Base-by-base conservation (phyloP, 1,140 invertebrate species). In the Drosophila tropicalis region DNA sequence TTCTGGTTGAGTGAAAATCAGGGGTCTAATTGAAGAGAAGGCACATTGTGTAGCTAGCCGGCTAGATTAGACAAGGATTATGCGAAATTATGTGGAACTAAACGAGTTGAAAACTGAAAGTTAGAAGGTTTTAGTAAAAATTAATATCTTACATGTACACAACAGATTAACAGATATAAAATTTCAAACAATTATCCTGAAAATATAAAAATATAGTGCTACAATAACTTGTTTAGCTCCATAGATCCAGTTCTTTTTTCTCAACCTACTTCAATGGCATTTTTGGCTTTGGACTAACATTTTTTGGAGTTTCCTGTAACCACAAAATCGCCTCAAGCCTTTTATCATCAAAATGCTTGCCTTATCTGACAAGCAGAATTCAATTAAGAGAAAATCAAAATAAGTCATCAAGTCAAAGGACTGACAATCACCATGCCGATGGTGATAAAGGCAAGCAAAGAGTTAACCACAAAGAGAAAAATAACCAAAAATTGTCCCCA, bases 1-100 rank as follows among this genome's bases (percentile, higher is more conserved):
- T 73, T 75, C 64, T 72, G 64, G 72, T 65, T 75, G 72, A 75
- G 72, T 75, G 72, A 57, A 75, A 75, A 75, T 75, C 72, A 75
- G 61, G 72, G 72, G 62, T 64, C 72, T 75, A 75, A 62, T 75
- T 68, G 72, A 75, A 75, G 72, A 75, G 72, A 51, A 51, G 17
- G 17, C 17, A 51, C 44, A 51, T 22, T 22, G 44, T 51, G 9
- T 51, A 51, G 44, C 17, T 51, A 51, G 44, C 19, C 19, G 44
- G 2, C 19, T 22, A 51, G 44, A 19, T 51, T 51, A 51, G 44
- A 51, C 44, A 51, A 51, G 44, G 44, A 51, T 51, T 51, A 51
- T 22, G 44, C 44, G 44, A 51, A 51, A 51, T 22, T 51, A 51
- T 22, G 19, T 51, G 44, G 44, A 51, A 51, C 44, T 51, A 51